These are phyloP conservation scores for Polietes domitor DNA, from an alignment of 2,888 invertebrate genomes.

Conservation along the genomic window DNA sequence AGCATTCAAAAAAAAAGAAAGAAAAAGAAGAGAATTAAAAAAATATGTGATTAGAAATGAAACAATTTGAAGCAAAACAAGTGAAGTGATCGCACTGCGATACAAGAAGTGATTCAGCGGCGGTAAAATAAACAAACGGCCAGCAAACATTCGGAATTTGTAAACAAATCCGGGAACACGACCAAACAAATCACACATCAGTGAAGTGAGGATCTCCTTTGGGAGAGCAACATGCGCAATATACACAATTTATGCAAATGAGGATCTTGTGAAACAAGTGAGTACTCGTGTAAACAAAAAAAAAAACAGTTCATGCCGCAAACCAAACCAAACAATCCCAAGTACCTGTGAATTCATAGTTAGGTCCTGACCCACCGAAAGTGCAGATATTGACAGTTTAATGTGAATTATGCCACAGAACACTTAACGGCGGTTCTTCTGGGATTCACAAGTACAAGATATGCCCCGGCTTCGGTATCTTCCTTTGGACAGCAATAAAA, in stretches of 20 bases:
- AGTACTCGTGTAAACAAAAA: conserved; percentile 37
- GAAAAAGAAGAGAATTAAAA: not conserved
- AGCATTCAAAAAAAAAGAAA: not conserved
- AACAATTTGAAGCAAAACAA: conserved; percentile 8
- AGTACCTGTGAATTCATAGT: conserved; percentile 20
- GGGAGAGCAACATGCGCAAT: not conserved
- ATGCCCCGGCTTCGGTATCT: not conserved
- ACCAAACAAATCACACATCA: not conserved
- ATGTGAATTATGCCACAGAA: conserved; percentile 18
- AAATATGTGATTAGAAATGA: conserved; percentile 29
- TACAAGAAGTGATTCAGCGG: conserved; percentile 28
- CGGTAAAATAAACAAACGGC: conserved; percentile 21
- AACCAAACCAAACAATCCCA: not conserved
- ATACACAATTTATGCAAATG: conserved; percentile 7
- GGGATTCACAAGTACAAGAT: not conserved
- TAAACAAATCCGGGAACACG: not conserved
- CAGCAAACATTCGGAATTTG: not conserved
- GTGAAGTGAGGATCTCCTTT: not conserved
- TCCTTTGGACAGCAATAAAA: not conserved
- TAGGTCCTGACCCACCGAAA: not conserved
- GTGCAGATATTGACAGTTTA: not conserved
- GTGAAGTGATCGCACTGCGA: conserved; percentile 5
- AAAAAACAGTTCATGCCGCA: not conserved
- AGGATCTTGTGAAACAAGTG: conserved; percentile 24
- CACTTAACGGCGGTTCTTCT: not conserved